phyloP scores from a whole-genome alignment of 2,113 vertebrate genomes.

The Hippocampus abdominalis region DNA sequence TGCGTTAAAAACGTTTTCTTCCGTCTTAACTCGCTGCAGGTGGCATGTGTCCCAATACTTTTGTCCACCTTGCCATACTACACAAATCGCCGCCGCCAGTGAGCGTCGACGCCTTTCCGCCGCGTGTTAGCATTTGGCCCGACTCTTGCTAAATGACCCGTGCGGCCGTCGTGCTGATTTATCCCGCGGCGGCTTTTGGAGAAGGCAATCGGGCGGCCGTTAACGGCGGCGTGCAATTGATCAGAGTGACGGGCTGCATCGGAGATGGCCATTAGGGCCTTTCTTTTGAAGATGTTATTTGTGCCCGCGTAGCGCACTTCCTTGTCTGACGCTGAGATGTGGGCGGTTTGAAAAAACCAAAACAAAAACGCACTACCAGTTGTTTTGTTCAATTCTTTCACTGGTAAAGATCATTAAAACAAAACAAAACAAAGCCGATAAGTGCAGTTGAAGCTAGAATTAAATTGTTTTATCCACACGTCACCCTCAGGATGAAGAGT shows the following conservation, averaged over 20 bases:
- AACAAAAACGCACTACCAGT: constrained; percentile 29
- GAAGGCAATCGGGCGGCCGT: constrained; percentile 63
- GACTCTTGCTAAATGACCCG: constrained; percentile 62
- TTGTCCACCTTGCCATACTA: too few species aligned
- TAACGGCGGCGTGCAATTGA: constrained; percentile 65
- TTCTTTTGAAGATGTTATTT: constrained; percentile 63
- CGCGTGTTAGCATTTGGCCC: constrained; percentile 55
- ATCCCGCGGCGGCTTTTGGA: constrained; percentile 67
- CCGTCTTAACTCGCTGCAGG: too few species aligned
- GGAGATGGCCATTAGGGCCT: constrained; percentile 53
- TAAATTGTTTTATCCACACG: constrained; percentile 20
- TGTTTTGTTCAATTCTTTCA: neutral
- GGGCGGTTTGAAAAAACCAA: constrained; percentile 14
- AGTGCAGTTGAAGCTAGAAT: neutral
- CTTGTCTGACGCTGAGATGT: constrained; percentile 49
- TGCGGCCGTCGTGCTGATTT: constrained; percentile 47
- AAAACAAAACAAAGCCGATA: neutral
- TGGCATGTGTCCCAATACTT: too few species aligned
- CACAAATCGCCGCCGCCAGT: too few species aligned
- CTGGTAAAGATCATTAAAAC: neutral
- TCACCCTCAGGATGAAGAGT: constrained; percentile 20
- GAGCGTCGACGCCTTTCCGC: neutral
- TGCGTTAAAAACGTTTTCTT: too few species aligned
- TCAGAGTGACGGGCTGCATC: constrained; percentile 65
- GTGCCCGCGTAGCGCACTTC: constrained; percentile 44